A percentile compares a stretch with the other conserved stretches of the same genome.
Evolutionary conservation across 1,140 invertebrate genomes (phyloP).

Genomic region (Brachionus angularis): DNA sequence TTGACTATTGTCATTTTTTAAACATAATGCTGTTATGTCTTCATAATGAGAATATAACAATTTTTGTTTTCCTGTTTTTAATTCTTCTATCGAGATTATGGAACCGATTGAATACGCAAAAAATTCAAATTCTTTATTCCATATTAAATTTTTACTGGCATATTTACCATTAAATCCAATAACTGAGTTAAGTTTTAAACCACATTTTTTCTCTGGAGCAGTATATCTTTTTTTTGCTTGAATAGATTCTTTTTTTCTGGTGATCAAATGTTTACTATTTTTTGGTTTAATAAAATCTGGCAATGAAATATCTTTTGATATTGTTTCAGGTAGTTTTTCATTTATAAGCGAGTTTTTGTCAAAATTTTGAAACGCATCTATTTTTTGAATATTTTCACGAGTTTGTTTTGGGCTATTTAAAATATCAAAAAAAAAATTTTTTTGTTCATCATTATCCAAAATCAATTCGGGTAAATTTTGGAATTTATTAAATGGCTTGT

Average conservation of each 20-base stretch:
- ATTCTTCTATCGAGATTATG: conserved; percentile 54
- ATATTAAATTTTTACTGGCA: conserved; percentile 21
- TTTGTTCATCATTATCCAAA: too few relatives aligned
- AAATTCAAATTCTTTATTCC: conserved; percentile 48
- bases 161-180: conserved; percentile 56
- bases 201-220: conserved; percentile 56
- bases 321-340: too few relatives aligned
- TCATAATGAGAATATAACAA: conserved; percentile 53
- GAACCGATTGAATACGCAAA: conserved; percentile 56
- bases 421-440: too few relatives aligned
- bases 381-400: too few relatives aligned
- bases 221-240: conserved; percentile 52
- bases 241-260: background rate
- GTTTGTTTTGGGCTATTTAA: too few relatives aligned
- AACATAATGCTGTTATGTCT: conserved; percentile 54
- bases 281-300: background rate
- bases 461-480: too few relatives aligned
- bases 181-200: conserved; percentile 52
- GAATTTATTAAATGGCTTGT: too few relatives aligned
- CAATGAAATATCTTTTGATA: too few relatives aligned
- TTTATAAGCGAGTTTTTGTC: too few relatives aligned
- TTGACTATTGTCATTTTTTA: conserved; percentile 51
- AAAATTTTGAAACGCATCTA: too few relatives aligned
- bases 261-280: background rate
- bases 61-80: conserved; percentile 52